phyloP scores from a whole-genome alignment of 2,113 vertebrate species.

The Tyto alba region DNA sequence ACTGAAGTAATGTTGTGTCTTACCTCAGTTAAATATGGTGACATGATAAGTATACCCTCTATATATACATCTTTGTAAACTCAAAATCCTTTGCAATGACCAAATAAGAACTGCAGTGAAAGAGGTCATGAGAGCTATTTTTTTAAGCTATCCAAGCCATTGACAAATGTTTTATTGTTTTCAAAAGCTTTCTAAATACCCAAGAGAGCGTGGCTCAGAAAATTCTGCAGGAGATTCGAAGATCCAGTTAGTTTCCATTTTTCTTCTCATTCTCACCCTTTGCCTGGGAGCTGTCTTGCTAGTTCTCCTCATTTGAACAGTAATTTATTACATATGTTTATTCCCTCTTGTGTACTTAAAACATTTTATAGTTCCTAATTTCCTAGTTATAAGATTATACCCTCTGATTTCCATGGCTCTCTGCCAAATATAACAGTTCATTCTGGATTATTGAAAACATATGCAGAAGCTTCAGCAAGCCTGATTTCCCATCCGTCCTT shows the following conservation, averaged over 20 bases:
- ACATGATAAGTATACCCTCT: background rate
- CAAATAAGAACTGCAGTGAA: background rate
- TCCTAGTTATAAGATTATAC: conserved; percentile 48
- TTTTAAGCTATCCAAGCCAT: background rate
- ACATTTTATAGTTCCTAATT: conserved; percentile 50
- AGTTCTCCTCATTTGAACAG: background rate
- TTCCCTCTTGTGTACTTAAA: conserved; percentile 38
- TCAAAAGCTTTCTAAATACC: background rate
- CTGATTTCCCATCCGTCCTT: background rate
- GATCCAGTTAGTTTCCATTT: background rate
- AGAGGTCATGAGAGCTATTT: background rate
- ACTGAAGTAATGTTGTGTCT: background rate
- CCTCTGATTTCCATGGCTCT: conserved; percentile 36
- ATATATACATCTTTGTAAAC: background rate
- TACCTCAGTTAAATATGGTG: background rate
- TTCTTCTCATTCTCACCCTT: background rate
- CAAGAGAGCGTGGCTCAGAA: background rate
- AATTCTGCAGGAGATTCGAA: background rate
- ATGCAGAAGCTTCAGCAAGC: background rate
- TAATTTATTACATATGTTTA: conserved; percentile 56
- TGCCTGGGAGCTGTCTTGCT: background rate
- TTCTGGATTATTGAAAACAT: conserved; percentile 8
- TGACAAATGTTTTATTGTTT: background rate
- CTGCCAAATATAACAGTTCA: conserved; percentile 37
- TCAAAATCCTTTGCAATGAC: background rate